Evolutionary conservation across 2,888 invertebrate species (phyloP).

Genomic region (Saturnia japonica): DNA sequence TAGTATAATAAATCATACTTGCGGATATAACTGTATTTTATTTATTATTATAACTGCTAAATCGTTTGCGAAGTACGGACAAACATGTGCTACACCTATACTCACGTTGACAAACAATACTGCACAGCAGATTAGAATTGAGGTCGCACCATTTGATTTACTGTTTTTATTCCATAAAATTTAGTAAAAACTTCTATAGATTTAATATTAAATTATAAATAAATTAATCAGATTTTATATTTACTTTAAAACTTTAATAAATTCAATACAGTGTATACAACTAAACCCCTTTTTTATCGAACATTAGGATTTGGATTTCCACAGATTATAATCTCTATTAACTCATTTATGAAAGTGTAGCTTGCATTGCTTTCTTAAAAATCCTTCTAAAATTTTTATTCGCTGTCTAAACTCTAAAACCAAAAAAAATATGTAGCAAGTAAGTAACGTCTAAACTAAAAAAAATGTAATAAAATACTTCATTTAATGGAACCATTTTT

Average conservation of each 20-base stretch:
- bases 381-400: neutral
- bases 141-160: neutral
- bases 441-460: no score
- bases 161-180: neutral
- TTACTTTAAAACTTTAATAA: no score
- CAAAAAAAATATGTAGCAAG: no score
- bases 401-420: no score
- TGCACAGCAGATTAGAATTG: constrained; percentile 5
- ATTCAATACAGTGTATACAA: no score
- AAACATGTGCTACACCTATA: neutral
- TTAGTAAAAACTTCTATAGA: no score
- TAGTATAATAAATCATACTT: no score
- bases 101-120: neutral
- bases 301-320: neutral
- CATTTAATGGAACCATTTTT: no score
- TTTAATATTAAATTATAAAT: no score
- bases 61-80: neutral
- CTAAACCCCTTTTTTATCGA: neutral
- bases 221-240: no score
- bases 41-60: neutral
- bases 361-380: neutral
- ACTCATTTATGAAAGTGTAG: neutral
- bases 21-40: no score
- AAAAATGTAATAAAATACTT: no score
- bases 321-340: neutral